Base-by-base conservation (phyloP, 2,888 invertebrate genomes). In the Drosophila neonasuta region DNA sequence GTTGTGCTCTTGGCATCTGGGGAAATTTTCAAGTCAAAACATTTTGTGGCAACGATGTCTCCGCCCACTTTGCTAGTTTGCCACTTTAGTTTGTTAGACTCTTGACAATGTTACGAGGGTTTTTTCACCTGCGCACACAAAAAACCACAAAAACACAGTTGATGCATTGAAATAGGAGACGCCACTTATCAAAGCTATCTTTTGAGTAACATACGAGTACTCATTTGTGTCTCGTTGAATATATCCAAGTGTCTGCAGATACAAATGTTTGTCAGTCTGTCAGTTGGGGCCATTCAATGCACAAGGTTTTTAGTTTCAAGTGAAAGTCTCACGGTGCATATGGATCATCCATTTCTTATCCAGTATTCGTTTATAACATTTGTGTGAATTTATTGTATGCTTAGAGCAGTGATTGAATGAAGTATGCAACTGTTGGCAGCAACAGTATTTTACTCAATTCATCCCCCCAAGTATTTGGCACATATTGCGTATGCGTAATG, bases 21-120 rank as follows among this genome's bases (percentile, higher is more conserved):
- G 60, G 41, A 68, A 42, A 68, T 66, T 63, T 74, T 71, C 49
- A 71, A 60, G 39, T 52, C 32, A 56, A 72, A 72, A 32, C 62
- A 68, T 71, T 44, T 68, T 71, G 59, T 20, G 73, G 56, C 73
- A 46, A 9, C 10, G 24, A 6, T 10, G 39, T 29, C 41, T 9
- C 13, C 15, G 2, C 44, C 29, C 10, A 11, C 11, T 10, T 56
- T 56, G 29, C 39, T 41, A 41, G 39, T 44, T 44, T 24, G 55
- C 55, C 41, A 46, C 56, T 55, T 55, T 45, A 52, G 52, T 52
- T 46, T 41, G 52, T 42, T 8, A 20, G 54, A 54, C 55, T 24
- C 45, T 55, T 45, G 55, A 55, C 55, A 55, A 34, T 55, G 44
- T 45, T 52, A 41, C 41, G 15, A 17, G 41, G 30, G 10, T 41